A percentile compares a stretch with the other conserved stretches of the same genome.
Conservation (phyloP, 2,888 invertebrate genomes). For the Cephus pulcher region DNA sequence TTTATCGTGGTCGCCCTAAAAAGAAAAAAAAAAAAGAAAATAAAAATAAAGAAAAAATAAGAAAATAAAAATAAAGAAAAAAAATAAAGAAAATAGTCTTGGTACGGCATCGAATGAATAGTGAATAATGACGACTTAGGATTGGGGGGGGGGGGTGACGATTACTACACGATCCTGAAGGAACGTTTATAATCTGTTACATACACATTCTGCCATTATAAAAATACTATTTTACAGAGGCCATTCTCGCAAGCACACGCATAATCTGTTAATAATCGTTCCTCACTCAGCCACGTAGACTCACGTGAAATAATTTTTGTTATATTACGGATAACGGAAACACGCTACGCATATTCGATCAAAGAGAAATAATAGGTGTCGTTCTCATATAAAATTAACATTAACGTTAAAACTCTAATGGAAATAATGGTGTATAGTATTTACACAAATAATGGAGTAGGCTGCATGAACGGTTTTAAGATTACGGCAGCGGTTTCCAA, state of each 20-base stretch:
- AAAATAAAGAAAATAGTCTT: background rate
- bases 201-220: constrained; percentile 49
- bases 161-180: background rate
- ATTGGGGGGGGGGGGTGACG: background rate
- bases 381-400: constrained; percentile 19
- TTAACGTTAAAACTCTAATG: constrained; percentile 31
- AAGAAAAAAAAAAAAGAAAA: background rate
- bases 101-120: background rate
- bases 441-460: constrained; percentile 23
- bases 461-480: background rate
- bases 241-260: constrained; percentile 24
- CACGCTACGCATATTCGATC: constrained; percentile 9
- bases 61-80: background rate
- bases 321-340: constrained; percentile 15
- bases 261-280: constrained; percentile 23
- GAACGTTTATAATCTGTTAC: constrained; percentile 4
- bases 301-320: background rate
- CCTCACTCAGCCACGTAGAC: background rate
- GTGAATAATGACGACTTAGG: background rate
- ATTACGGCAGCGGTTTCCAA: background rate
- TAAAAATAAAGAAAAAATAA: background rate
- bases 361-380: background rate
- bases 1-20: background rate
- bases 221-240: constrained; percentile 60
- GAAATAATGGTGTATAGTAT: constrained; percentile 32